Percentiles rank a stretch among this genome's conserved stretches.
phyloP scores from a whole-genome alignment of 1,140 invertebrate genomes.

The Atta cephalotes region DNA sequence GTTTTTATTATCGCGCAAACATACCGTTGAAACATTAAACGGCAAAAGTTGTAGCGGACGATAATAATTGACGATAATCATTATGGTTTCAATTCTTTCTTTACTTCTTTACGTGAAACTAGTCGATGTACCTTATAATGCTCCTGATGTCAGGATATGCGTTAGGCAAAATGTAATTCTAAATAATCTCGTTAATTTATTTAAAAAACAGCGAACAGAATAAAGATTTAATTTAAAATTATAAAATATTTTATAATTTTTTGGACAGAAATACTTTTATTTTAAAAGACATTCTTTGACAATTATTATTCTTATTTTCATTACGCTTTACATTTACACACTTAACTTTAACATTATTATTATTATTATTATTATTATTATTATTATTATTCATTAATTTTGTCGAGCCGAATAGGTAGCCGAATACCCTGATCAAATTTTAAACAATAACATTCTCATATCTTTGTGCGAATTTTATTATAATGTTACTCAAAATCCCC shows the following conservation, averaged over 20 bases:
- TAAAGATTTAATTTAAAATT: background rate
- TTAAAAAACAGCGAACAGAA: background rate
- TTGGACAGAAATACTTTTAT: background rate
- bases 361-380: too few relatives aligned
- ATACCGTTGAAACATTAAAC: background rate
- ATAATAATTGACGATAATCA: background rate
- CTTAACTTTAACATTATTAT: too few relatives aligned
- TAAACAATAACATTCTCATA: too few relatives aligned
- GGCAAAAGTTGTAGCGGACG: background rate
- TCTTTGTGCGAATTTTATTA: too few relatives aligned
- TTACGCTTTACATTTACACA: background rate
- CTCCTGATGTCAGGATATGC: background rate
- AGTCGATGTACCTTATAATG: background rate
- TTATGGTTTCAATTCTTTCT: background rate
- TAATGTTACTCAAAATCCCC: too few relatives aligned
- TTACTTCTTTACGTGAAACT: background rate
- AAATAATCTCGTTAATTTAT: background rate
- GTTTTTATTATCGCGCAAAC: background rate
- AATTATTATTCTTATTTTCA: too few relatives aligned
- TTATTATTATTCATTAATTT: too few relatives aligned
- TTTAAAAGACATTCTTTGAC: background rate
- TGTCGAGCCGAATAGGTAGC: too few relatives aligned
- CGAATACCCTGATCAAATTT: too few relatives aligned
- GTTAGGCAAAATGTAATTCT: background rate
- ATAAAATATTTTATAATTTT: too few relatives aligned